phyloP scores from a whole-genome alignment of 1,140 invertebrate species.

The Drosophila santomea region DNA sequence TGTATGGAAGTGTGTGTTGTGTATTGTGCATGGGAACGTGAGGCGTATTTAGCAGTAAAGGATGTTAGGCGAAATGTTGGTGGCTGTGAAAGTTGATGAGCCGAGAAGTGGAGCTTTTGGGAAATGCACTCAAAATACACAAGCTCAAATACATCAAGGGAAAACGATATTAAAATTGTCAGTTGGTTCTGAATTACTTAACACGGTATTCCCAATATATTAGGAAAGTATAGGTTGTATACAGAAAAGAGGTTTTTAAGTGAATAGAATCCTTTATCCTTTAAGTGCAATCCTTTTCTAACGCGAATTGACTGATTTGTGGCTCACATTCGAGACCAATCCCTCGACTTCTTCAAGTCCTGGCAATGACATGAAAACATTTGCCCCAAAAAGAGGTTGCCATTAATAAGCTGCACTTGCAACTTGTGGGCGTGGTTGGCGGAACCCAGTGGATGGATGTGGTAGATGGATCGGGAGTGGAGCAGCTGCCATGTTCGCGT shows the following conservation, averaged over 20 bases:
- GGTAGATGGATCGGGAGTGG: slow-evolving; percentile 8
- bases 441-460: not conserved
- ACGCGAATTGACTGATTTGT: slow-evolving; percentile 42
- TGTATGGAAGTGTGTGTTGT: slow-evolving; percentile 9
- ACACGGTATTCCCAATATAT: too few relatives aligned
- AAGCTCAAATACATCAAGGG: not conserved
- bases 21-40: slow-evolving; percentile 5
- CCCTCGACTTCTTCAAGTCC: not conserved
- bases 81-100: slow-evolving; percentile 44
- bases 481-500: slow-evolving; percentile 37
- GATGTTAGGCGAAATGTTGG: slow-evolving; percentile 56
- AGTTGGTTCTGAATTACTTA: too few relatives aligned
- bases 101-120: slow-evolving; percentile 3
- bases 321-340: slow-evolving; percentile 28
- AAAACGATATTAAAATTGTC: not conserved
- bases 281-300: not conserved
- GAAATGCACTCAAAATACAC: slow-evolving; percentile 25
- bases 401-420: slow-evolving; percentile 64
- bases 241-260: too few relatives aligned
- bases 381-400: slow-evolving; percentile 26
- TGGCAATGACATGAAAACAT: slow-evolving; percentile 48
- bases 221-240: too few relatives aligned
- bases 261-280: not conserved
- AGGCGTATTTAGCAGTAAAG: slow-evolving; percentile 32
- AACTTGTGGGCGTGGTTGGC: not conserved